Evolutionary conservation across 2,888 invertebrate genomes (phyloP).

Genomic region (Watsonalla cultraria): DNA sequence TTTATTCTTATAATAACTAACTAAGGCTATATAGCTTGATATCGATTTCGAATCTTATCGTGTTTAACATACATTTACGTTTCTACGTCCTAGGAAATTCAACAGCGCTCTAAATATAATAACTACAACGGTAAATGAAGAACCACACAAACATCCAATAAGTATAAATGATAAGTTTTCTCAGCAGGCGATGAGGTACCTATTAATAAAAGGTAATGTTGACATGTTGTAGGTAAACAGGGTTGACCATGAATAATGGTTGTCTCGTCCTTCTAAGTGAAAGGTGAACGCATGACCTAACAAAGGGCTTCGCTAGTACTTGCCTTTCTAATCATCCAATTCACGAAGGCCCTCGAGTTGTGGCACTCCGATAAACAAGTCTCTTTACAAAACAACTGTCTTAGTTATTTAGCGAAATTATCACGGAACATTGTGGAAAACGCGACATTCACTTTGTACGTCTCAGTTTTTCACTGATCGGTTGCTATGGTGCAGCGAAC

Average conservation of each 20-base stretch:
- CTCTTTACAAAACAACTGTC: constrained; percentile 40
- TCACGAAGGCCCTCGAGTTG: constrained; percentile 58
- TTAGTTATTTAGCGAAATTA: constrained; percentile 38
- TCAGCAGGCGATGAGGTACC: too few species aligned
- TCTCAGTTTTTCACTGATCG: constrained; percentile 62
- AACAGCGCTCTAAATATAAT: too few species aligned
- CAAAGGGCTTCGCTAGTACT: constrained; percentile 56
- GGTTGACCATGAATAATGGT: constrained; percentile 46
- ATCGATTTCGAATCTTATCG: too few species aligned
- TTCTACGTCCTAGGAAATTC: too few species aligned
- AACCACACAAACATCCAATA: too few species aligned
- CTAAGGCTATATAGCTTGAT: too few species aligned
- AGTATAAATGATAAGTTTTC: too few species aligned
- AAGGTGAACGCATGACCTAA: constrained; percentile 45
- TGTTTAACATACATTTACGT: too few species aligned
- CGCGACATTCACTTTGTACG: constrained; percentile 57
- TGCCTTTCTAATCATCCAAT: constrained; percentile 77
- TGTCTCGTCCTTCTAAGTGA: constrained; percentile 23
- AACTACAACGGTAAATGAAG: too few species aligned
- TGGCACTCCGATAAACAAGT: constrained; percentile 54
- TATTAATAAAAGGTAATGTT: too few species aligned
- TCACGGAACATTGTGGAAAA: constrained; percentile 60
- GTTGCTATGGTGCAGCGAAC: constrained; percentile 56
- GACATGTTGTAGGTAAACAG: constrained; percentile 34
- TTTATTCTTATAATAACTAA: too few species aligned